These are phyloP conservation scores for Byasa hedistus DNA, from an alignment of 2,888 invertebrate species.

Conservation along the genomic window DNA sequence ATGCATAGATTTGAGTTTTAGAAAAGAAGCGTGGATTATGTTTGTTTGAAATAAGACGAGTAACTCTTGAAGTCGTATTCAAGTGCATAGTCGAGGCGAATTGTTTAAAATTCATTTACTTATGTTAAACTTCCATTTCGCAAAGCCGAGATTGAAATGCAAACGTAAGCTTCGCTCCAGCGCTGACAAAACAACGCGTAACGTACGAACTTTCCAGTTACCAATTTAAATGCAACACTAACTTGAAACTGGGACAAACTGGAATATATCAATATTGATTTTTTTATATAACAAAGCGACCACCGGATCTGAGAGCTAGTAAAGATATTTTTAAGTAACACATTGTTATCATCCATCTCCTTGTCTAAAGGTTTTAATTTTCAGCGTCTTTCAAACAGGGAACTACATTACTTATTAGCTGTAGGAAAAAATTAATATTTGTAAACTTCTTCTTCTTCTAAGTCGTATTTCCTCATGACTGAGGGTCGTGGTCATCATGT, in stretches of 20 bases:
- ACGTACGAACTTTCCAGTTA: not conserved
- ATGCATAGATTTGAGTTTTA: no score
- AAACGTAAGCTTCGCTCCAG: not conserved
- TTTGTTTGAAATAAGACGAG: not conserved
- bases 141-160: not conserved
- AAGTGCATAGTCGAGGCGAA: not conserved
- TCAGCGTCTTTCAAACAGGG: no score
- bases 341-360: no score
- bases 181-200: conserved; percentile 1
- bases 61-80: not conserved
- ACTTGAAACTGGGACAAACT: not conserved
- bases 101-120: not conserved
- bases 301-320: not conserved
- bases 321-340: no score
- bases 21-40: not conserved
- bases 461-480: no score
- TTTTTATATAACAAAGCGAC: not conserved
- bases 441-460: no score
- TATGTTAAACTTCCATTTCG: conserved; percentile 2
- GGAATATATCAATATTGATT: not conserved
- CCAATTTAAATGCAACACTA: not conserved
- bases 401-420: no score
- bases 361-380: no score
- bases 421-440: no score
- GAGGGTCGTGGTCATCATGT: no score